These are phyloP conservation scores for Pandion haliaetus DNA, from an alignment of 2,113 vertebrate genomes.

Conservation along the genomic window DNA sequence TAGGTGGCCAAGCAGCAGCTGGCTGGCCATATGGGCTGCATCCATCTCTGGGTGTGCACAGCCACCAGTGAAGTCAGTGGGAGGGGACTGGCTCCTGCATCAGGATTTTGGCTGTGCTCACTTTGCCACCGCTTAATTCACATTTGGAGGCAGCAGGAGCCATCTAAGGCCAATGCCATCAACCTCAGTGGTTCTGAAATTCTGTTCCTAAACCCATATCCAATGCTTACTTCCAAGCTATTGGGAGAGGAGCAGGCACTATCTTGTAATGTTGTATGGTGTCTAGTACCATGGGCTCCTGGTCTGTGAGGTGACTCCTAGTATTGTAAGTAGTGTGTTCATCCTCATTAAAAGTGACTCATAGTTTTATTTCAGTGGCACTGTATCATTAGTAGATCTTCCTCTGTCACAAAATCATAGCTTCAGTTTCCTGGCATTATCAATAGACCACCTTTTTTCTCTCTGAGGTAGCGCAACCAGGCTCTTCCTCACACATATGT, in stretches of 20 bases:
- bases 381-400: background rate
- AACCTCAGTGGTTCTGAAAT: background rate
- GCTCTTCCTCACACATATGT: background rate
- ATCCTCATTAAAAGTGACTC: background rate
- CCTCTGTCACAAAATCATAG: background rate
- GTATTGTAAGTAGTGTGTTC: background rate
- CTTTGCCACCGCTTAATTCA: background rate
- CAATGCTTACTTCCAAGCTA: accelerated
- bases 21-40: background rate
- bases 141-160: background rate
- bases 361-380: background rate
- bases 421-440: background rate
- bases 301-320: background rate
- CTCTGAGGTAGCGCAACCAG: background rate
- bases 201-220: background rate
- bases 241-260: background rate
- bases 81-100: background rate
- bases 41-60: background rate
- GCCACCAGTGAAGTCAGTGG: background rate
- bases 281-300: background rate
- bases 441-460: background rate
- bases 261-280: too few relatives aligned
- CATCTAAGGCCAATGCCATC: background rate
- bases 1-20: background rate
- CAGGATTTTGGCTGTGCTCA: background rate